phyloP scores from a whole-genome alignment of 37 sponge, comb jelly and placozoan species.

The Agelas oroides region DNA sequence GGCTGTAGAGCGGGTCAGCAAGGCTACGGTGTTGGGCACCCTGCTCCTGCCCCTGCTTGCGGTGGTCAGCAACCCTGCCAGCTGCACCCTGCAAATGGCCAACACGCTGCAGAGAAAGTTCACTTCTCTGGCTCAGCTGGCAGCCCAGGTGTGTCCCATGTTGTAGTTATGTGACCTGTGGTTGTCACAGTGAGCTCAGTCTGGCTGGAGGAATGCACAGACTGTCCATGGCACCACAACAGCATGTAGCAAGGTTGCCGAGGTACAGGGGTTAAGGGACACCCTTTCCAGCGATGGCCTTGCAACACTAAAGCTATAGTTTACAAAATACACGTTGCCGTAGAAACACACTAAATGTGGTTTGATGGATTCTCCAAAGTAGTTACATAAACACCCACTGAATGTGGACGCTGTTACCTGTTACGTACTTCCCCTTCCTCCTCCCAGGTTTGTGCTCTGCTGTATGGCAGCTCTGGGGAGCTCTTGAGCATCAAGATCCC shows the following conservation, averaged over 20 bases:
- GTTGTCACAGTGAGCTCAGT: too few species aligned
- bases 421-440: too few species aligned
- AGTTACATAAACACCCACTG: too few species aligned
- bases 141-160: slow-evolving; percentile 47
- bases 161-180: too few species aligned
- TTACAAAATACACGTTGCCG: too few species aligned
- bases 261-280: slow-evolving; percentile 36
- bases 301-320: slow-evolving; percentile 7
- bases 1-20: slow-evolving; percentile 40
- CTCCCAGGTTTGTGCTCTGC: slow-evolving; percentile 40
- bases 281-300: slow-evolving; percentile 57
- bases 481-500: slow-evolving; percentile 72
- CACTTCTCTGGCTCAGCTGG: slow-evolving; percentile 32
- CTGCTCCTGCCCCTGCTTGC: slow-evolving; percentile 58
- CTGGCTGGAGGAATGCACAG: too few species aligned
- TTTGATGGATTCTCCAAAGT: too few species aligned
- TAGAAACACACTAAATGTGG: too few species aligned
- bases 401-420: too few species aligned
- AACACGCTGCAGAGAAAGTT: slow-evolving; percentile 42
- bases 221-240: too few species aligned
- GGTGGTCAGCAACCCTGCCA: slow-evolving; percentile 24
- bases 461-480: slow-evolving; percentile 41
- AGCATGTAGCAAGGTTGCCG: slow-evolving; percentile 22
- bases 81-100: slow-evolving; percentile 46
- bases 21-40: slow-evolving; percentile 43